phyloP scores from a whole-genome alignment of 2,113 vertebrate genomes.

The Copsychus sechellarum region DNA sequence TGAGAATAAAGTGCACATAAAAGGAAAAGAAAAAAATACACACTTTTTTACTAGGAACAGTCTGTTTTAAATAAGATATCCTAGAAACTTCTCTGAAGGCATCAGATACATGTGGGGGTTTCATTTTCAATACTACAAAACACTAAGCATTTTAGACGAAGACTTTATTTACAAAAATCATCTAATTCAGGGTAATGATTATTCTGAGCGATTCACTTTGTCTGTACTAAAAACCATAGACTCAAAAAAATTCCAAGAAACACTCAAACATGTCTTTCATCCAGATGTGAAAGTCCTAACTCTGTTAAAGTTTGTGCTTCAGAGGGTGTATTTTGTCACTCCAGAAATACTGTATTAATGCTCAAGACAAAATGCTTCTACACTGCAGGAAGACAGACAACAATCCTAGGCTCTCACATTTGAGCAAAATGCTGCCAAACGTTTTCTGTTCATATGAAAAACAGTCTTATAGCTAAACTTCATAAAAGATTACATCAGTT shows the following conservation, averaged over 20 bases:
- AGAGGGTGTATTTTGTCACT: not conserved
- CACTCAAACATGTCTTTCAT: accelerated
- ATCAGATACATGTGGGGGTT: not conserved
- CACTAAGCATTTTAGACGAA: not conserved
- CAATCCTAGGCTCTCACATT: not conserved
- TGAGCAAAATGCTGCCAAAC: not conserved
- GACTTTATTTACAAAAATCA: not conserved
- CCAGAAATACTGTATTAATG: not conserved
- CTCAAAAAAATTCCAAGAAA: not conserved
- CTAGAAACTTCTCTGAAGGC: not conserved
- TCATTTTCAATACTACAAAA: not conserved
- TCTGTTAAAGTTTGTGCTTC: not conserved
- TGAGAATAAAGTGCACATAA: not conserved
- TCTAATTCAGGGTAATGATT: not conserved
- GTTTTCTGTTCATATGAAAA: not conserved
- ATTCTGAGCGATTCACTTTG: not conserved
- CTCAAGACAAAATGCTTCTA: not conserved
- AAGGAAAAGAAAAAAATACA: not conserved
- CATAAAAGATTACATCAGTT: not conserved
- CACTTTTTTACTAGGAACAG: not conserved
- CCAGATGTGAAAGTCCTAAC: not conserved
- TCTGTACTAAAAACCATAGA: not conserved
- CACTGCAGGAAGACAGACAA: not conserved
- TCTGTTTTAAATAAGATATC: not conserved
- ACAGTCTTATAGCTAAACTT: not conserved